These are phyloP conservation scores for Perdita meconis DNA, from an alignment of 2,888 invertebrate species.

Conservation along the genomic window DNA sequence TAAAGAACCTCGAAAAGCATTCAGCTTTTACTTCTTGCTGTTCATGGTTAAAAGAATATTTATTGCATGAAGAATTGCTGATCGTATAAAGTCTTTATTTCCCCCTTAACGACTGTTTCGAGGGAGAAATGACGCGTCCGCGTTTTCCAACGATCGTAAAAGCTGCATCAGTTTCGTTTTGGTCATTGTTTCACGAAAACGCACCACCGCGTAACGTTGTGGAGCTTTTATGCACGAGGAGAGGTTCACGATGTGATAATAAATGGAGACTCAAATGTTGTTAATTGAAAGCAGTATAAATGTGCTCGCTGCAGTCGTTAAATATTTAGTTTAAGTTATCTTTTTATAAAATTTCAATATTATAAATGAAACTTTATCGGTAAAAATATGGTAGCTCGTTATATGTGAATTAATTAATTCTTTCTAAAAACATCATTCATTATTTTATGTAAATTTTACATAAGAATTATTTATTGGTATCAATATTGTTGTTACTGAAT, in stretches of 20 bases:
- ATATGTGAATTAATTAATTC: too few relatives aligned
- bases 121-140: background rate
- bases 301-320: too few relatives aligned
- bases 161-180: background rate
- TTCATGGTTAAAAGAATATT: conserved; percentile 38
- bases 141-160: conserved; percentile 30
- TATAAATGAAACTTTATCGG: too few relatives aligned
- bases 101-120: conserved; percentile 22
- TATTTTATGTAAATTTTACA: too few relatives aligned
- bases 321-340: too few relatives aligned
- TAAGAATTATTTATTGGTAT: too few relatives aligned
- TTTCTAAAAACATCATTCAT: too few relatives aligned
- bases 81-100: conserved; percentile 41
- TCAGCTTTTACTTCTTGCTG: conserved; percentile 5
- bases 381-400: too few relatives aligned
- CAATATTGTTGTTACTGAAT: background rate
- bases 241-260: background rate
- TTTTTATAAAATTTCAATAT: too few relatives aligned
- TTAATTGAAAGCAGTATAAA: background rate
- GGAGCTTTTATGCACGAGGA: background rate
- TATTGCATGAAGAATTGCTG: conserved; percentile 27
- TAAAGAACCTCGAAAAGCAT: background rate
- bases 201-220: background rate
- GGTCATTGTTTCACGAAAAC: background rate
- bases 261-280: background rate